These are phyloP conservation scores for Lutraria lutraria DNA, from an alignment of 2,888 invertebrate species.

Conservation along the genomic window DNA sequence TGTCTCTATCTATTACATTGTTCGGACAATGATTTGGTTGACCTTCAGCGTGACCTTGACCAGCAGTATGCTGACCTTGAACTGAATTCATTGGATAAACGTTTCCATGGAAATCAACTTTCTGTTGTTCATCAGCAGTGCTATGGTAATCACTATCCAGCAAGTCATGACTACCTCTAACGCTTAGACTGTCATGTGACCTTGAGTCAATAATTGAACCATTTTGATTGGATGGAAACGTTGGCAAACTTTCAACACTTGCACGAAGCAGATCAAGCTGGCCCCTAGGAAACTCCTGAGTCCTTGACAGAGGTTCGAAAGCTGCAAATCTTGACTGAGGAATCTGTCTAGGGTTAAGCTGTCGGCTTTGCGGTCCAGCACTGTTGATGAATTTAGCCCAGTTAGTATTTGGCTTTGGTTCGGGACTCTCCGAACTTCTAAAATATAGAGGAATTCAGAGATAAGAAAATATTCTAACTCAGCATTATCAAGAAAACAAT, in stretches of 20 bases:
- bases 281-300: slow-evolving; percentile 59
- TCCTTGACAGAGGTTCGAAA: slow-evolving; percentile 60
- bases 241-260: slow-evolving; percentile 64
- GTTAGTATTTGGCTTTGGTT: slow-evolving; percentile 25
- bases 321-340: slow-evolving; percentile 40
- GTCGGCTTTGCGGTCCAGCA: slow-evolving; percentile 1
- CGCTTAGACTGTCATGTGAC: slow-evolving; percentile 44
- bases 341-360: slow-evolving; percentile 18
- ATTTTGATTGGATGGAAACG: slow-evolving; percentile 46
- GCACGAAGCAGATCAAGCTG: slow-evolving; percentile 55
- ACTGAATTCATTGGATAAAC: slow-evolving; percentile 47
- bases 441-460: background rate
- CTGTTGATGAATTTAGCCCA: slow-evolving; percentile 40
- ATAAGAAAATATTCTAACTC: too few relatives aligned
- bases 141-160: slow-evolving; percentile 69
- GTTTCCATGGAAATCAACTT: slow-evolving; percentile 58
- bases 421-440: background rate
- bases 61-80: slow-evolving; percentile 38
- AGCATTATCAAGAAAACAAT: too few relatives aligned
- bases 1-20: slow-evolving; percentile 45
- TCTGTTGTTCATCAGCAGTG: slow-evolving; percentile 49
- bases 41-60: slow-evolving; percentile 45
- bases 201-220: slow-evolving; percentile 31
- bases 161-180: slow-evolving; percentile 54
- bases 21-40: slow-evolving; percentile 34